Conservation (phyloP, 1,140 invertebrate species). For the Spodoptera litura region DNA sequence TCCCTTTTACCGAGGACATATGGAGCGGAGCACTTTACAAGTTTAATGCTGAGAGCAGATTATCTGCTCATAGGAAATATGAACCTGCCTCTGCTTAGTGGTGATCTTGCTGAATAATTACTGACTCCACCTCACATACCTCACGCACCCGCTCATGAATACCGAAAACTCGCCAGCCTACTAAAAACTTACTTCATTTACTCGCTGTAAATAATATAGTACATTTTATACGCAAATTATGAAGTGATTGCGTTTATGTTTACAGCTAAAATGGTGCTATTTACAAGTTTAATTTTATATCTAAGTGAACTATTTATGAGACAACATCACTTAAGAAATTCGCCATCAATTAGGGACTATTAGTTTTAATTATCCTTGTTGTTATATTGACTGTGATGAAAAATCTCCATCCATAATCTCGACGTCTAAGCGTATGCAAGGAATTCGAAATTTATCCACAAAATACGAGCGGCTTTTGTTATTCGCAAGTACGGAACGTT, state of each 20-base stretch:
- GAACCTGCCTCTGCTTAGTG: constrained; percentile 35
- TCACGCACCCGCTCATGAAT: background rate
- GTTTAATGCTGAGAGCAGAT: constrained; percentile 71
- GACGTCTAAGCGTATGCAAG: constrained; percentile 62
- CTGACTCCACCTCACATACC: background rate
- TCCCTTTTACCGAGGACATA: constrained; percentile 77
- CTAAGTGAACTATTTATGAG: constrained; percentile 2
- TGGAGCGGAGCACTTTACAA: constrained; percentile 70
- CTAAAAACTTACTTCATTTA: constrained; percentile 1
- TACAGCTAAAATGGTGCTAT: background rate
- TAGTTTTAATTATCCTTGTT: constrained; percentile 36
- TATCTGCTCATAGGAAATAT: constrained; percentile 67
- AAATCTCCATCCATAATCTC: constrained; percentile 46
- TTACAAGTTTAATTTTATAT: background rate
- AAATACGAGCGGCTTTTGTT: constrained; percentile 76
- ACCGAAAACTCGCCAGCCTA: background rate
- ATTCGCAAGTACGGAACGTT: constrained; percentile 76
- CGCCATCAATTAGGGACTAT: constrained; percentile 4
- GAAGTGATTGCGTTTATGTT: background rate
- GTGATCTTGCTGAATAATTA: constrained; percentile 41
- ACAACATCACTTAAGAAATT: constrained; percentile 26
- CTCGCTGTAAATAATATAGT: background rate
- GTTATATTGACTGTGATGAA: constrained; percentile 38
- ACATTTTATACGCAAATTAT: too few relatives aligned
- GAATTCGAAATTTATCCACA: constrained; percentile 75